Base-by-base conservation (phyloP, 1,140 invertebrate genomes). In the Cataglyphis hispanica region DNA sequence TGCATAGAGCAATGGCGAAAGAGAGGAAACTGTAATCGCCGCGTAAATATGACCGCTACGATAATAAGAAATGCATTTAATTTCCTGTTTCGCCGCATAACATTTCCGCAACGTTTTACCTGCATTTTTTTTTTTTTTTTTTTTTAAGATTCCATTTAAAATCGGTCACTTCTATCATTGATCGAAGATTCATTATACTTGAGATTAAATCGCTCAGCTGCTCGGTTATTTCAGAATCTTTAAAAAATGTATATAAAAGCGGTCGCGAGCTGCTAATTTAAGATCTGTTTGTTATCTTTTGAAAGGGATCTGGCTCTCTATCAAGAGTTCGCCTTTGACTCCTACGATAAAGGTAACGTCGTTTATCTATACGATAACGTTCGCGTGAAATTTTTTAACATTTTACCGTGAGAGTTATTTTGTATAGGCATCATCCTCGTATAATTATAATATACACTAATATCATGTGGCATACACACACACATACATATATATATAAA, bases 61-160 rank as follows among this genome's bases (percentile, higher is more conserved):
- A 19, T 70, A 56, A 63, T 46, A 86, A 86, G 64, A 66, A 86
- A 75, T 66, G 85, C 70, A 66, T 83, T 84, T 86, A 86, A 72
- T 83, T 86, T 86, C 69, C 85, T 58, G 40, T 53, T 43, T 67
- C 53, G 61, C 27, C 85, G 25, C 61, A 31, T 56, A 27, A 50
- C 31, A 10, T 31, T 43, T 58, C 34, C 40, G 37, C 50, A 16
- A 72, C 37, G 7, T 66, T 75, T 63, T 25, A 8, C 37, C 37
- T 16, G 13, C 27, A n/a, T n/a, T n/a, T n/a, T n/a, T n/a, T n/a
- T n/a, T n/a, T n/a, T 46, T 37, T 13, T n/a, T 46, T 37, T 13
- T 58, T 19, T 25, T 81, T 58, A 25, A 56, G 22, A 31, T 31
- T 5, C 2, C 56, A n/a, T 43, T 37, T 27, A 34, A 74, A 83